Base-by-base conservation (phyloP, 2,888 invertebrate genomes). In the Altica lythri region DNA sequence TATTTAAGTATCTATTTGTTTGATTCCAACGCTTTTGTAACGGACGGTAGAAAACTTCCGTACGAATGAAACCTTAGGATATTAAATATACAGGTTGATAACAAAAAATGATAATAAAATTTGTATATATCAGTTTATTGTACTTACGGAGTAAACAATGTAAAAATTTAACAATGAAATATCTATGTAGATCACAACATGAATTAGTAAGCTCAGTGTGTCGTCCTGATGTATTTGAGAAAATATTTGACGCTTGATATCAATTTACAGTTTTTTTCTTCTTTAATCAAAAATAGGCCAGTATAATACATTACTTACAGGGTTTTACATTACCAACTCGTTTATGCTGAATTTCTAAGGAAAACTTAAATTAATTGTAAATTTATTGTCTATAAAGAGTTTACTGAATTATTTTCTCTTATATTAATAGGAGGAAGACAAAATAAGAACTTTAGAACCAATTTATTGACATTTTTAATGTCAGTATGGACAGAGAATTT, bases 131-230 rank as follows among this genome's bases (percentile, higher is more conserved):
- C 51, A 51, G 51, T 55, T 53, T 53, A 57, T 57, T 57, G 50
- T 57, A 57, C 53, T 53, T 55, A 59, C 44, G 37, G 54, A 52
- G 52, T 55, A 55, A 59, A 55, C 55, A 55, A 55, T 59, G 46
- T 50, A 56, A 59, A 50, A 56, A 59, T 59, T 59, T 27, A 57
- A 57, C 57, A 54, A 57, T 57, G 43, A 54, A 57, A 57, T 52
- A 57, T 57, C 50, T 51, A 54, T 57, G 57, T 54, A 54, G 54
- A 57, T 57, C 57, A 57, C 53, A 57, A 57, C 54, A 57, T 52
- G 54, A 48, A 52, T 53, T 53, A 50, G 40, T 53, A 57, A 57
- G 57, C 53, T 57, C 57, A 57, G 50, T 53, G 42, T 50, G 57
- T 37, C 50, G 47, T 50, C 46, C 53, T 49, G 49, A 55, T 50